Percentiles rank a stretch among this genome's conserved stretches.
These are phyloP conservation scores for Dilophus febrilis DNA, from an alignment of 2,888 invertebrate genomes.

Conservation along the genomic window DNA sequence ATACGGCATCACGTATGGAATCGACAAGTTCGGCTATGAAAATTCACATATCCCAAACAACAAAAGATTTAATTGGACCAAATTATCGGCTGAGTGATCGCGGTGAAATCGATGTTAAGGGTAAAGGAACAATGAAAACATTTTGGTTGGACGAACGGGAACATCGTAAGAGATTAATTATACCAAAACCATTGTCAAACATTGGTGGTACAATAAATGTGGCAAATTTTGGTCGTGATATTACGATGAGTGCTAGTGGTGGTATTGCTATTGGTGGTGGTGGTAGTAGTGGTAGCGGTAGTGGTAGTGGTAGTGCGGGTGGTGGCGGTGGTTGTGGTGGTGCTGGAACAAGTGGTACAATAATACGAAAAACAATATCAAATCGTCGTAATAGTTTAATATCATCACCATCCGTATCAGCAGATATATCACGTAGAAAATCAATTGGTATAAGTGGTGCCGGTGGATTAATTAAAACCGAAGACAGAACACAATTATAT, in stretches of 20 bases:
- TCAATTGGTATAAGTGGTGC: conserved; percentile 15
- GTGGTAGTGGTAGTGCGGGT: conserved; percentile 30
- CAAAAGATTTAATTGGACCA: conserved; percentile 54
- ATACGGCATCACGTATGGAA: conserved; percentile 85
- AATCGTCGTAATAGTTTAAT: conserved; percentile 15
- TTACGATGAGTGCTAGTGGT: conserved; percentile 26
- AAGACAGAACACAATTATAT: conserved; percentile 50
- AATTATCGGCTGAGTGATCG: conserved; percentile 59
- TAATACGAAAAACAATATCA: conserved; percentile 22
- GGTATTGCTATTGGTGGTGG: conserved; percentile 20
- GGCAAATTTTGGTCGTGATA: not conserved
- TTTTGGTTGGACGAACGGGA: conserved; percentile 70
- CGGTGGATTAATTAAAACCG: conserved; percentile 24
- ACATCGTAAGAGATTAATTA: conserved; percentile 39
- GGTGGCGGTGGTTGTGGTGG: conserved; percentile 20
- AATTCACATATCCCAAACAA: conserved; percentile 86
- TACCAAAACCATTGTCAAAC: conserved; percentile 18
- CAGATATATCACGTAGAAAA: conserved; percentile 12
- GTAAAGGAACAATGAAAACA: conserved; percentile 81
- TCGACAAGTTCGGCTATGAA: conserved; percentile 85
- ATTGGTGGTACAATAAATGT: not conserved
- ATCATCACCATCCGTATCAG: conserved; percentile 13
- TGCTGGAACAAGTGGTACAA: conserved; percentile 31
- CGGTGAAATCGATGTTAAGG: conserved; percentile 78
- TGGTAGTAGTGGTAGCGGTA: conserved; percentile 27